Conservation (phyloP, 2,888 invertebrate species). For the Frankliniella intonsa region DNA sequence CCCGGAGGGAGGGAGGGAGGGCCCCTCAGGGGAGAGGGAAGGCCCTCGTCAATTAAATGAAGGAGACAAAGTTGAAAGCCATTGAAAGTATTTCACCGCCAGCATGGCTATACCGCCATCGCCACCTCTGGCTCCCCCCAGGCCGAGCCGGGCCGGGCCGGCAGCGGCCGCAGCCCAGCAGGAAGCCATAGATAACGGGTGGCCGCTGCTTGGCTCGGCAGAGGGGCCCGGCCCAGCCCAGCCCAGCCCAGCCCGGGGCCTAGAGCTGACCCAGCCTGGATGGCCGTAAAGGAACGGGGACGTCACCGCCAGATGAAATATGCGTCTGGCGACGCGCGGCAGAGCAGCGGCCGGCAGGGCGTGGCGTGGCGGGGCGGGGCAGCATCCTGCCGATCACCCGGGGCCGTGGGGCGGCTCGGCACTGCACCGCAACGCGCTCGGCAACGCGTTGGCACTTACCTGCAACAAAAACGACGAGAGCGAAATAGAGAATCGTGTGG, state of each 20-base stretch:
- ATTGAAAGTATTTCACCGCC: constrained; percentile 26
- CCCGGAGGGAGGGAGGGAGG: background rate
- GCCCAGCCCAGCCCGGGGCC: background rate
- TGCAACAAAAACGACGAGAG: no score
- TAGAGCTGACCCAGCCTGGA: no score
- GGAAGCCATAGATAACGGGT: constrained; percentile 20
- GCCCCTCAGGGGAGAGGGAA: no score
- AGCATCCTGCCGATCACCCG: background rate
- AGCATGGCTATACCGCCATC: background rate
- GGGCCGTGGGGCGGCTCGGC: background rate
- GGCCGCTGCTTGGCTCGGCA: background rate
- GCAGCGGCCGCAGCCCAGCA: background rate
- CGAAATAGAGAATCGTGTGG: no score
- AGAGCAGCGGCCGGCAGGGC: background rate
- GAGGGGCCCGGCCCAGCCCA: background rate
- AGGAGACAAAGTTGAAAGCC: constrained; percentile 22
- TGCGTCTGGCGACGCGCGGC: constrained; percentile 12
- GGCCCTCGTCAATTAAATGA: constrained; percentile 10
- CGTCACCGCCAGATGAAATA: constrained; percentile 24
- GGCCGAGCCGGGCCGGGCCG: background rate
- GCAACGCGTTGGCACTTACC: no score
- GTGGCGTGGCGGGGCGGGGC: background rate
- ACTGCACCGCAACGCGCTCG: no score
- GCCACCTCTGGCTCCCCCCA: no score
- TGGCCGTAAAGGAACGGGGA: background rate